Conservation (phyloP, 1,140 invertebrate genomes). For the Zaprionus africanus region DNA sequence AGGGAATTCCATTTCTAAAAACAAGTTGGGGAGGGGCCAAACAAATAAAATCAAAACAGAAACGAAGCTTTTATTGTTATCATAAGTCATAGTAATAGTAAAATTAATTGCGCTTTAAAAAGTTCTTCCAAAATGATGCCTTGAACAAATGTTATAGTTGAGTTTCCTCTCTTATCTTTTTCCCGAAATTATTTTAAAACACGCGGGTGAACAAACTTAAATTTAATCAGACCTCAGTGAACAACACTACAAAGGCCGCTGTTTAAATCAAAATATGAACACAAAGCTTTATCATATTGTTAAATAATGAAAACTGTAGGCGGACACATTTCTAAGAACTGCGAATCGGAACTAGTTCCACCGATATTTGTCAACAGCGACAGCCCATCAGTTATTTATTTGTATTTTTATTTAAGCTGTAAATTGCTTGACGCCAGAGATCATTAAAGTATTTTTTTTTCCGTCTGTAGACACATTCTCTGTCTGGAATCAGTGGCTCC, state of each 20-base stretch:
- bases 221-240: no score
- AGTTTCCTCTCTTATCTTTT: no score
- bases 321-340: not conserved
- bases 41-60: no score
- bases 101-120: not conserved
- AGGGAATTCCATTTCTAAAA: no score
- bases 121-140: no score
- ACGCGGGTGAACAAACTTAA: no score
- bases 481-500: constrained; percentile 1
- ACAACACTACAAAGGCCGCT: no score
- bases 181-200: not conserved
- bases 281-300: not conserved
- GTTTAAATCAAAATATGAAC: no score
- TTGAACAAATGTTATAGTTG: no score
- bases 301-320: not conserved
- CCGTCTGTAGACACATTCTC: constrained; percentile 15
- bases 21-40: no score
- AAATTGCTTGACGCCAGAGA: constrained; percentile 75
- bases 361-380: constrained; percentile 51
- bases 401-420: constrained; percentile 70
- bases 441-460: constrained; percentile 55
- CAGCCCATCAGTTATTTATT: constrained; percentile 64
- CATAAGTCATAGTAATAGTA: no score
- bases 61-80: not conserved
- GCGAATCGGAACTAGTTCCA: constrained; percentile 53